Evolutionary conservation across 2,113 vertebrate species (phyloP), one percentile per base, ranked within the genome.

Genomic region (Mellivora capensis): DNA sequence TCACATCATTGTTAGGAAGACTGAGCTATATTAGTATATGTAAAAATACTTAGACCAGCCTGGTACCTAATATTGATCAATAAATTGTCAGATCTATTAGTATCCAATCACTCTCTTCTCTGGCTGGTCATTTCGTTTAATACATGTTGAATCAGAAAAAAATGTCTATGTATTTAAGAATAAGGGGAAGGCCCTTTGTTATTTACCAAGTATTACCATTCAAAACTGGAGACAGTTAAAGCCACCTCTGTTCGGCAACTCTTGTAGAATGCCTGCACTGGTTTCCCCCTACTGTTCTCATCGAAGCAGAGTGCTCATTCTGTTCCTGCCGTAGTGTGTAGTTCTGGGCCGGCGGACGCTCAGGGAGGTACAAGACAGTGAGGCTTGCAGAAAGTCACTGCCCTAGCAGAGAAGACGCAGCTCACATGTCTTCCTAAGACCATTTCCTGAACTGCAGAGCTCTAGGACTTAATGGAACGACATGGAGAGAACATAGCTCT

Each of bases 1-100:
- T 90, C 34, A 82, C 14, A 11, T 72, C 42, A 83, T 4, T 91
- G 47, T 93, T 52, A 79, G 54, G 31, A 57, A 96, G 62, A 80
- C 44, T 31, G 42, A 72, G 37, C 72, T 87, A 20, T 67, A 57
- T 20, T 82, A 57, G 83, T 34, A n/a, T 18, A 44, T 29, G 7
- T 47, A 39, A 74, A 34, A 64, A 64, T 6, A 20, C 29, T 59
- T 29, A n/a, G 15, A 42, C 15, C 29, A 87, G 81, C 69, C 44
- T 62, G 23, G 17, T 57, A 54, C 47, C 11, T 62, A 61, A 54
- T 17, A 29, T 2, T 25, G 14, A 37, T 3, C 47, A 85, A 14
- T 17, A 29, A 13, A 76, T 44, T 52, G 20, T 23, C 57, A 29
- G 44, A 18, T 20, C 7, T 4, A 23, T 4, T n/a, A 44, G 29